phyloP scores from a whole-genome alignment of 2,888 invertebrate genomes.

The Dynastes tityus region DNA sequence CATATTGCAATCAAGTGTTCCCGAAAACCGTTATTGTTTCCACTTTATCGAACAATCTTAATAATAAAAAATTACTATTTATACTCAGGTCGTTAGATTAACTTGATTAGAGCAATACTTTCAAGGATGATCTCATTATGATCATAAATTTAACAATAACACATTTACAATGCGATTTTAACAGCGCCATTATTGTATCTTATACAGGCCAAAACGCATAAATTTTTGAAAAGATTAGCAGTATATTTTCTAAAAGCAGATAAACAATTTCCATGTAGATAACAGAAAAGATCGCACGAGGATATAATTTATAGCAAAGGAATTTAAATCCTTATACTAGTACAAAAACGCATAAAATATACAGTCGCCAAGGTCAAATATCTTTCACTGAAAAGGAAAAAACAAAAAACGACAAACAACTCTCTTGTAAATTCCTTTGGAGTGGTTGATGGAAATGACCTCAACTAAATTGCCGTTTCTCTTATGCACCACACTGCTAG shows the following conservation, averaged over 20 bases:
- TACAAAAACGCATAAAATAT: background rate
- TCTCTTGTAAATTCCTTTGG: slow-evolving; percentile 38
- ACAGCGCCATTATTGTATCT: too few species aligned
- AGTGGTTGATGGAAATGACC: slow-evolving; percentile 41
- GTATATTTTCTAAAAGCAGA: background rate
- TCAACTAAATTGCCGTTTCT: slow-evolving; percentile 20
- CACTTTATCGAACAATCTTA: background rate
- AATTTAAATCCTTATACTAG: background rate
- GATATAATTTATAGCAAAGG: background rate
- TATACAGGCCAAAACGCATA: too few species aligned
- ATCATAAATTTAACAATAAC: background rate
- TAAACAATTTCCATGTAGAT: background rate
- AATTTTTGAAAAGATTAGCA: background rate
- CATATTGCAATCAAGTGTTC: too few species aligned
- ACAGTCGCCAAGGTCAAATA: slow-evolving; percentile 21
- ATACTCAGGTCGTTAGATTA: background rate
- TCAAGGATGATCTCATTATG: background rate
- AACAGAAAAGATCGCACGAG: background rate
- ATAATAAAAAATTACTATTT: background rate
- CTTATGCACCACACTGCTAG: slow-evolving; percentile 4
- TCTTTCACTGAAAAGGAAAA: slow-evolving; percentile 10
- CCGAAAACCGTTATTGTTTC: background rate
- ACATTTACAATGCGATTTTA: too few species aligned
- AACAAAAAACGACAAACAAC: slow-evolving; percentile 21
- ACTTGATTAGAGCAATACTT: background rate